Percentiles rank a stretch among this genome's conserved stretches.
These are phyloP conservation scores for Sparus aurata DNA, from an alignment of 2,797 vertebrate species.

Conservation along the genomic window DNA sequence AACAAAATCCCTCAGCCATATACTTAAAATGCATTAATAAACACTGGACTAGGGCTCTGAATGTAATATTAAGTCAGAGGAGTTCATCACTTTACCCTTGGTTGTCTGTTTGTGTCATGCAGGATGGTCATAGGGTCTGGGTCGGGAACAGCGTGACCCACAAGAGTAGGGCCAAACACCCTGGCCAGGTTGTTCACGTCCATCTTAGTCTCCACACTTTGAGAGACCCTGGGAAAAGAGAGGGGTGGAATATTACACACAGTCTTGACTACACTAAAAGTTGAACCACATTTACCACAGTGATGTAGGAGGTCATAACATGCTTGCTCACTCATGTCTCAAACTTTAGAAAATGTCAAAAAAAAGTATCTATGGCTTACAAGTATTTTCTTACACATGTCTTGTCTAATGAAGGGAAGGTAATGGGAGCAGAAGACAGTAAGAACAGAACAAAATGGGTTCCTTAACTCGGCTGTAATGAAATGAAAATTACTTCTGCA, in stretches of 20 bases:
- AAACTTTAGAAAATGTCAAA: neutral
- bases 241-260: neutral
- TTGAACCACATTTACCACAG: neutral
- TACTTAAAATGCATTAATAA: neutral
- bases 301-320: neutral
- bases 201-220: constrained; percentile 91
- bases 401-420: neutral
- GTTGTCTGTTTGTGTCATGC: constrained; percentile 92
- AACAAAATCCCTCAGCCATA: neutral
- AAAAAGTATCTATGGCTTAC: neutral
- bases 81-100: constrained; percentile 83
- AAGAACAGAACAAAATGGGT: neutral
- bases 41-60: neutral
- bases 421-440: neutral
- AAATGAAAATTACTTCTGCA: constrained; percentile 87
- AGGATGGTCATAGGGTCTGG: constrained; percentile 93
- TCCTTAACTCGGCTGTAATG: neutral
- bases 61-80: neutral
- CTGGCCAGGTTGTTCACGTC: constrained; percentile 90
- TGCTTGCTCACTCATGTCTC: neutral
- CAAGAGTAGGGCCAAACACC: constrained; percentile 94
- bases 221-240: constrained; percentile 87
- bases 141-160: constrained; percentile 91
- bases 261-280: neutral
- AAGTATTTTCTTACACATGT: neutral